phyloP scores from a whole-genome alignment of 1,140 invertebrate genomes.

The Leptopilina boulardi region DNA sequence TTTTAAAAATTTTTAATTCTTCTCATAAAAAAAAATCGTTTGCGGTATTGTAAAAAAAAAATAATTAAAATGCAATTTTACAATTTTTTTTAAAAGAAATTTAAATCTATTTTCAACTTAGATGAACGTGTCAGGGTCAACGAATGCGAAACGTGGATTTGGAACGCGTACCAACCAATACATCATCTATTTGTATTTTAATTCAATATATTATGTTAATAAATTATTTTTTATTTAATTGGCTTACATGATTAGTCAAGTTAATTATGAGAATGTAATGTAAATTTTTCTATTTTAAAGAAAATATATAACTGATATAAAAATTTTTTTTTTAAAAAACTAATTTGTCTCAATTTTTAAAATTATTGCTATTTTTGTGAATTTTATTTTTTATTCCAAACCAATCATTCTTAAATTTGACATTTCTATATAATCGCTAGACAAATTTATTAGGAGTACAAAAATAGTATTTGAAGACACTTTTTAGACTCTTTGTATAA shows the following conservation, averaged over 20 bases:
- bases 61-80: not conserved
- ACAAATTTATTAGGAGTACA: not conserved
- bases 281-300: not conserved
- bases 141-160: slow-evolving; percentile 52
- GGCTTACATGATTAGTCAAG: not conserved
- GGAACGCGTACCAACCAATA: slow-evolving; percentile 45
- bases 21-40: not conserved
- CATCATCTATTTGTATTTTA: not conserved
- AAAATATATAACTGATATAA: not conserved
- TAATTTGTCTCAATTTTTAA: not conserved
- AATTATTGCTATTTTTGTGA: not conserved
- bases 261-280: not conserved
- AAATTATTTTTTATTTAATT: too few species aligned
- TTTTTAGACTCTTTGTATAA: not conserved
- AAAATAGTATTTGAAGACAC: not conserved
- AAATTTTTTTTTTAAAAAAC: too few species aligned
- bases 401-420: not conserved
- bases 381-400: too few species aligned
- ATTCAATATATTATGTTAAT: not conserved
- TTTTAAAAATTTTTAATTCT: too few species aligned
- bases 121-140: slow-evolving; percentile 61
- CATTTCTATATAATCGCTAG: not conserved
- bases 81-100: not conserved
- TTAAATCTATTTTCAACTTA: slow-evolving; percentile 52
- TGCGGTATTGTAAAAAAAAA: not conserved